A percentile compares a stretch with the other conserved stretches of the same genome.
Evolutionary conservation across 2,888 invertebrate species (phyloP).

Genomic region (Aphodius granarius): DNA sequence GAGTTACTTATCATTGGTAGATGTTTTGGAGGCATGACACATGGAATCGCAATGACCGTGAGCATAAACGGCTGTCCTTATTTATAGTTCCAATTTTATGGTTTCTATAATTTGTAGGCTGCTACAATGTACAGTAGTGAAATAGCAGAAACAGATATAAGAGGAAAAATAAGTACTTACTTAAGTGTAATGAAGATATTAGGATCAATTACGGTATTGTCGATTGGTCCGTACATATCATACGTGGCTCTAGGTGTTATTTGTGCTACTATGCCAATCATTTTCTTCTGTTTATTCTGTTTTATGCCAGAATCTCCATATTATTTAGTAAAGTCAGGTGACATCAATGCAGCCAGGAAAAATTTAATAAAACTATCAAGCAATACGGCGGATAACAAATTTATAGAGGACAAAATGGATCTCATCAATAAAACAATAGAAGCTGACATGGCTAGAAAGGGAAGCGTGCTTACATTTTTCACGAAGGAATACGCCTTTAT

Average conservation of each 20-base stretch:
- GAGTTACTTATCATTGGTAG: slow-evolving; percentile 62
- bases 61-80: no score
- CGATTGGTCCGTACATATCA: slow-evolving; percentile 49
- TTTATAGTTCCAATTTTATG: no score
- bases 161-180: slow-evolving; percentile 49
- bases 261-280: slow-evolving; percentile 45
- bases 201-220: slow-evolving; percentile 49
- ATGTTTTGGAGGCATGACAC: slow-evolving; percentile 68
- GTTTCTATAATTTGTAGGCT: no score
- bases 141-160: slow-evolving; percentile 54
- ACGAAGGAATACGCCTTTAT: not conserved
- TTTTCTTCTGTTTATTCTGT: slow-evolving; percentile 44
- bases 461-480: slow-evolving; percentile 46
- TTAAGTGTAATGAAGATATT: slow-evolving; percentile 49
- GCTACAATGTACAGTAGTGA: slow-evolving; percentile 51
- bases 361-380: slow-evolving; percentile 44
- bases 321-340: slow-evolving; percentile 40
- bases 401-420: slow-evolving; percentile 50
- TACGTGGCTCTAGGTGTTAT: slow-evolving; percentile 47
- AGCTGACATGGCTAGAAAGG: slow-evolving; percentile 46
- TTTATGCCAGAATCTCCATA: not conserved
- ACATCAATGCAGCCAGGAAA: slow-evolving; percentile 43
- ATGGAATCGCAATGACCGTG: no score
- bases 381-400: slow-evolving; percentile 45
- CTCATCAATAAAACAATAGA: slow-evolving; percentile 48